These are phyloP conservation scores for Phalanger gymnotis DNA, from an alignment of 2,797 vertebrate genomes.

Conservation along the genomic window DNA sequence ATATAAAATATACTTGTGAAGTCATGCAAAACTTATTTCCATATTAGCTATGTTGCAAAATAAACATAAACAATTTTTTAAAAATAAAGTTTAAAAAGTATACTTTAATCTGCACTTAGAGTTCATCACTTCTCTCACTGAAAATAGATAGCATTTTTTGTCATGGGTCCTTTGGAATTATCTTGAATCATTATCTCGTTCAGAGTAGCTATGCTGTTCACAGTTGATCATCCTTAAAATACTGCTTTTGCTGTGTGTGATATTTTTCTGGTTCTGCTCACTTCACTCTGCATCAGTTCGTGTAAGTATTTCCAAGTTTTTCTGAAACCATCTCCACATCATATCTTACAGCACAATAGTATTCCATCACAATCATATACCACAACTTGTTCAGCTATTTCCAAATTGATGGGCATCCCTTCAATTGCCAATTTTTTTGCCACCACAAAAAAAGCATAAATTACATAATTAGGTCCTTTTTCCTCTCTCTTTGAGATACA, in stretches of 20 bases:
- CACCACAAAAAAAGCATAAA: not conserved
- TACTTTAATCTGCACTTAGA: not conserved
- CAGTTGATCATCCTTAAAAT: not conserved
- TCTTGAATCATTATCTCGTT: not conserved
- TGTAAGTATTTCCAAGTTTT: not conserved
- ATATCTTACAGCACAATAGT: not conserved
- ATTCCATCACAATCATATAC: not conserved
- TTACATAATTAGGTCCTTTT: not conserved
- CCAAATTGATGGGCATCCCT: not conserved
- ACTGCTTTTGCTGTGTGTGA: not conserved
- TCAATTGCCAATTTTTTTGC: not conserved
- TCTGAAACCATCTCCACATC: not conserved
- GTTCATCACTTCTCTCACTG: not conserved
- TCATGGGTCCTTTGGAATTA: not conserved
- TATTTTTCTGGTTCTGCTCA: not conserved
- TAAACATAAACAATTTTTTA: not conserved
- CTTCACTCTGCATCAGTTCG: not conserved
- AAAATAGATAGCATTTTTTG: not conserved
- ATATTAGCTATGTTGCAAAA: not conserved
- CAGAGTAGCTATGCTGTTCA: not conserved
- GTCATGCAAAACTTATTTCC: not conserved
- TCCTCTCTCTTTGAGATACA: not conserved
- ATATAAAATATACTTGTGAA: too few relatives aligned
- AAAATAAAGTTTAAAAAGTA: not conserved
- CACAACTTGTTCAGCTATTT: not conserved